Evolutionary conservation across 2,113 vertebrate genomes (phyloP).

Genomic region (Tragelaphus buxtoni): DNA sequence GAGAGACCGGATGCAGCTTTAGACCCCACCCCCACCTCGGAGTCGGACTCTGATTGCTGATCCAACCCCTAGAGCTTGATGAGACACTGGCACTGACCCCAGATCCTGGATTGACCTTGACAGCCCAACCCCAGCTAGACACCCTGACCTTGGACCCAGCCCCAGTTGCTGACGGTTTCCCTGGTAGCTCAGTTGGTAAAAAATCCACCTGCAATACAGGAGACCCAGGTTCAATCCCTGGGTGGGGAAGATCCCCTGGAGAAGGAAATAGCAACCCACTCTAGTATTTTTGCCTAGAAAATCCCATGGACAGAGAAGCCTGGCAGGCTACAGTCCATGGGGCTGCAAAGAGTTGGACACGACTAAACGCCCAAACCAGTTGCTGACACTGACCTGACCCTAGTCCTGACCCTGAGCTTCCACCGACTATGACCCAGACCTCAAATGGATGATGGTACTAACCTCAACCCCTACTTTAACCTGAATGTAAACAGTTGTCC

Average conservation of each 20-base stretch:
- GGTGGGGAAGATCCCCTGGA: neutral
- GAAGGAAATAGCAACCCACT: neutral
- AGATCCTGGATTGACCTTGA: neutral
- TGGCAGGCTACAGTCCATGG: neutral
- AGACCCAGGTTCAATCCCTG: neutral
- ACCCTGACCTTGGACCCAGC: neutral
- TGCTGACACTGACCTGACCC: neutral
- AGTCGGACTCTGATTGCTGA: neutral
- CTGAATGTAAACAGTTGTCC: neutral
- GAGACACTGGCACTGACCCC: neutral
- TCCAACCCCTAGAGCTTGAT: neutral
- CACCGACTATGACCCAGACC: neutral
- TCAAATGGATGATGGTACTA: neutral
- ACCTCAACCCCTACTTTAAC: neutral
- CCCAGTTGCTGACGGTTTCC: neutral
- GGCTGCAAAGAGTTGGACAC: rapidly evolving
- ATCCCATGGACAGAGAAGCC: neutral
- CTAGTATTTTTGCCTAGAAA: neutral
- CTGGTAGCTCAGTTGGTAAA: neutral
- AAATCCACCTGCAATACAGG: neutral
- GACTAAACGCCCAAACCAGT: neutral
- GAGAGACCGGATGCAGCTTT: neutral
- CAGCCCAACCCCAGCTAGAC: neutral
- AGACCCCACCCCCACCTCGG: neutral
- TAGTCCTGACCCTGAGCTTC: neutral